Conservation (phyloP, 1,140 invertebrate species). For the Diachasma alloeum region DNA sequence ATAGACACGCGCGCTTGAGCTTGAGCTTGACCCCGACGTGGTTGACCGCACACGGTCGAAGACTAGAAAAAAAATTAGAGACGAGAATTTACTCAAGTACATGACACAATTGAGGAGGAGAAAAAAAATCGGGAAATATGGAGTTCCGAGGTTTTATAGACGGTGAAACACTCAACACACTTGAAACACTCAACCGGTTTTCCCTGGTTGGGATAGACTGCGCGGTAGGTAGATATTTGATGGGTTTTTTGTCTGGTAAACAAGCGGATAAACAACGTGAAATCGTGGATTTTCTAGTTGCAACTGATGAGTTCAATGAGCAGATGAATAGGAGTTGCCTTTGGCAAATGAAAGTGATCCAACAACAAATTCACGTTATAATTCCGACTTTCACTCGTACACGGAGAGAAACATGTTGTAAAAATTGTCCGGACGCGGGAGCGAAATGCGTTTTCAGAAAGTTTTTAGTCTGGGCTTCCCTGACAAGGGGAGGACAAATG, state of each 20-base stretch:
- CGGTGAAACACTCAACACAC: neutral
- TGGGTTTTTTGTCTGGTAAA: neutral
- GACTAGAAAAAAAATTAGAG: neutral
- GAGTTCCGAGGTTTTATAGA: neutral
- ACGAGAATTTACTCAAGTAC: neutral
- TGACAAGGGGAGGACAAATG: too few relatives aligned
- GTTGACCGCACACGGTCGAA: neutral
- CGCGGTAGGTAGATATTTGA: neutral
- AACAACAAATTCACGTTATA: neutral
- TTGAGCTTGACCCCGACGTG: conserved; percentile 24
- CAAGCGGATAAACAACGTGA: neutral
- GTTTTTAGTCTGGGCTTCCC: too few relatives aligned
- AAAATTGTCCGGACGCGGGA: too few relatives aligned
- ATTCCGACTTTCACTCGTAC: neutral
- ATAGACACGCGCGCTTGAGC: conserved; percentile 22
- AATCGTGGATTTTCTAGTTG: neutral
- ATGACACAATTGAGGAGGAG: neutral
- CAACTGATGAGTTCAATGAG: neutral
- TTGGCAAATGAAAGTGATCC: neutral
- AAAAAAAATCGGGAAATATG: neutral
- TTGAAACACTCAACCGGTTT: conserved; percentile 8
- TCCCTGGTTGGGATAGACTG: neutral
- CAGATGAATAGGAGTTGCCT: neutral
- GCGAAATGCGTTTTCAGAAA: too few relatives aligned
- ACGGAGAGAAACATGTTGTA: neutral